Percentiles rank a stretch among this genome's conserved stretches.
phyloP scores from a whole-genome alignment of 2,113 vertebrate genomes.

The Heloderma charlesbogerti region DNA sequence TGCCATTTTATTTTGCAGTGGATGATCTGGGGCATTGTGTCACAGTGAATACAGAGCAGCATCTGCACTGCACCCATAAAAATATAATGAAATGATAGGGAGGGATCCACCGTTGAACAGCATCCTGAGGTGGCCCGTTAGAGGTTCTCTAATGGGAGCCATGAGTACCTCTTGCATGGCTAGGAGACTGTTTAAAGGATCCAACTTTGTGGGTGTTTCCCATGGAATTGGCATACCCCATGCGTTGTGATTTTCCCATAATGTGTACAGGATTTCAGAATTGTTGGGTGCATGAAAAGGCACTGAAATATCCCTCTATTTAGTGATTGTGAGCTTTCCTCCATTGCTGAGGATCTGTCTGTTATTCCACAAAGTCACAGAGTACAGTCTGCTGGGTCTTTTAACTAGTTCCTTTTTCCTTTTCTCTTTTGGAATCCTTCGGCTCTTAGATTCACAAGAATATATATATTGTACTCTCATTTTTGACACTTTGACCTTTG shows the following conservation, averaged over 20 bases:
- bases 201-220: neutral
- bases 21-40: too few species aligned
- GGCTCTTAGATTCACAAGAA: neutral
- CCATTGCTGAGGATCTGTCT: neutral
- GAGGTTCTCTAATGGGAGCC: neutral
- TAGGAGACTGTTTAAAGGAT: neutral
- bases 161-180: too few species aligned
- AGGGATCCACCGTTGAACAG: neutral
- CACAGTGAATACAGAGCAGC: neutral
- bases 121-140: neutral
- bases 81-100: neutral
- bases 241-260: too few species aligned
- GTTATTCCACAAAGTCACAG: neutral
- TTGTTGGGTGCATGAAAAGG: neutral
- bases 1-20: neutral
- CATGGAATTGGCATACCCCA: too few species aligned
- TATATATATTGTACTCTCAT: neutral
- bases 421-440: neutral
- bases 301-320: neutral
- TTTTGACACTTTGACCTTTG: neutral
- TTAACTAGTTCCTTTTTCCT: neutral
- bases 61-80: neutral
- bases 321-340: neutral
- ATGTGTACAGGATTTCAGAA: neutral
- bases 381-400: neutral